Base-by-base conservation (phyloP, 2,797 vertebrate genomes). In the Diceros bicornis region DNA sequence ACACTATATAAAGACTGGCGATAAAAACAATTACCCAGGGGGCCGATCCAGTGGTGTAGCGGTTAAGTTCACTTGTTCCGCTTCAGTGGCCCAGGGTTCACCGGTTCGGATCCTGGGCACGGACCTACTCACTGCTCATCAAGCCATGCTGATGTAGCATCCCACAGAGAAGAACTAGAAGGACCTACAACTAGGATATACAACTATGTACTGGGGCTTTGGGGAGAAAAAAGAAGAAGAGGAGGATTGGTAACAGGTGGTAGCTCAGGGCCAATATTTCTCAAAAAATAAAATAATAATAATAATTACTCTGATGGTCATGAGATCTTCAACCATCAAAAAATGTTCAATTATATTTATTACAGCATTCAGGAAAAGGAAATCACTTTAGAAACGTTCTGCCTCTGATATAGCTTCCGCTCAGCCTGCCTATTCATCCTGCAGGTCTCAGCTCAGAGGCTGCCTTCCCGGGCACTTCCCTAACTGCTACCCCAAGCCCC, bases 21-120 rank as follows among this genome's bases (percentile, higher is more conserved):
- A 57, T 90, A 88, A 92, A 95, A 94, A 68, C 47, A 64, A 83
- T 74, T 84, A 64, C 20, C 29, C 77, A 57, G 44, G 78, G 47
- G 47, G 47, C 47, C 10, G 10, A 11, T 11, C 47, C 47, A 47
- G 47, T 47, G 47, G 47, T 11, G 9, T 47, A 47, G 47, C 4
- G 47, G 47, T 47, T 47, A 47, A 47, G 47, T 47, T 47, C 47
- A 47, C 10, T 9, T 11, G 47, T 47, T 47, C 47, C 8, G 47
- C 47, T 47, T 47, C 47, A 11, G 47, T 11, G 11, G 47, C 47
- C 47, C 47, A 47, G 47, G 47, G 47, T 47, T 47, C 11, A 2
- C 47, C 1, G 47, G 47, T 47, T 47, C 47, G 11, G 47, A 47
- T 11, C 47, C 47, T 47, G 47, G 47, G 9, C 47, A 11, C 10